phyloP scores from a whole-genome alignment of 37 sponge, comb jelly and placozoan genomes.

The Axinella damicornis region DNA sequence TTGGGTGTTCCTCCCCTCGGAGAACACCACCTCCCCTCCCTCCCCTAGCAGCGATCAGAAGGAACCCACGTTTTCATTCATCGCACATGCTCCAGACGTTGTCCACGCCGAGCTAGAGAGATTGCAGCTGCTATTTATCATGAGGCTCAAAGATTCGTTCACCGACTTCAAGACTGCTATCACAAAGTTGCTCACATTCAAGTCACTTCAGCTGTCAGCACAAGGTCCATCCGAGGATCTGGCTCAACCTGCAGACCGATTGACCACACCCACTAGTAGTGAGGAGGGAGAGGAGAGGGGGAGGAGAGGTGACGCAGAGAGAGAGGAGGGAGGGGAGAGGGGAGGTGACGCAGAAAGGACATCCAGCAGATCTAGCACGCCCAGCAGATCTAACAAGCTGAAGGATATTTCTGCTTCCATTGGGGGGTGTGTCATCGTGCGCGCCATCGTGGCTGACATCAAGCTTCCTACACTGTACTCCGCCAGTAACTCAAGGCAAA shows the following conservation, averaged over 20 bases:
- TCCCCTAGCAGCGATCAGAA: not conserved
- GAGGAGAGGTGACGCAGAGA: not conserved
- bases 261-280: not conserved
- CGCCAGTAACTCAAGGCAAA: not conserved
- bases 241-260: not conserved
- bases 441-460: conserved; percentile 8
- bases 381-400: not conserved
- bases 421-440: conserved; percentile 36
- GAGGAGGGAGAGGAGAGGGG: not conserved
- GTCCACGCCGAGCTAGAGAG: conserved; percentile 40
- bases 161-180: conserved; percentile 37
- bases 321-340: not conserved
- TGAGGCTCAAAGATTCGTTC: conserved; percentile 76
- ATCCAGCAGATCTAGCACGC: no score
- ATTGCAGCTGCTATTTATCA: conserved; percentile 64
- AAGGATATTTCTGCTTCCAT: conserved; percentile 19
- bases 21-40: not conserved
- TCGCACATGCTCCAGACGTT: conserved; percentile 36
- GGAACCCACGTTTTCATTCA: conserved; percentile 35
- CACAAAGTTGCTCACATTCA: conserved; percentile 39
- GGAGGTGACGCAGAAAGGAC: no score
- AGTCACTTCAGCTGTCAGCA: no score
- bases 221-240: not conserved
- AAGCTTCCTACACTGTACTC: conserved; percentile 25
- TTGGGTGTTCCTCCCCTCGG: conserved; percentile 66